phyloP scores from a whole-genome alignment of 2,888 invertebrate species.

The Aspidapion aeneum region DNA sequence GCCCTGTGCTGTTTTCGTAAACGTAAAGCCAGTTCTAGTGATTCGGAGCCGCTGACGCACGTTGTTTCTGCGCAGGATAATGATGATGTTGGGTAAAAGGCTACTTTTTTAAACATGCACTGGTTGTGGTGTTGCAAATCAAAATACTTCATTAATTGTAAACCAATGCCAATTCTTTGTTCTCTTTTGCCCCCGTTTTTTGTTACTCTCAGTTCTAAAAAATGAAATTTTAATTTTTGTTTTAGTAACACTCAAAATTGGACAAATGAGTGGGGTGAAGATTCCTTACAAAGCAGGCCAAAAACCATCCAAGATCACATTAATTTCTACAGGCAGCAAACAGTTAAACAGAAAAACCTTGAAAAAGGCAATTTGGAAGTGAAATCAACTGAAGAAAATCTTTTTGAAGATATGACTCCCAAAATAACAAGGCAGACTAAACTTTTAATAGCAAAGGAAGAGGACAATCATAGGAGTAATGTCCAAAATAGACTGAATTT shows the following conservation, averaged over 20 bases:
- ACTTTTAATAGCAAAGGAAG: constrained; percentile 49
- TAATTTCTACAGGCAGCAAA: constrained; percentile 51
- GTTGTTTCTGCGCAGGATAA: constrained; percentile 44
- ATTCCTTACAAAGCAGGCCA: constrained; percentile 44
- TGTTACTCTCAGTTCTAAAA: too few relatives aligned
- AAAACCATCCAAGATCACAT: constrained; percentile 60
- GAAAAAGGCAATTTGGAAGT: constrained; percentile 42
- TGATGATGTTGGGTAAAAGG: background rate
- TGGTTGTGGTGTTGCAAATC: too few relatives aligned
- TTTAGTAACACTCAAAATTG: constrained; percentile 48
- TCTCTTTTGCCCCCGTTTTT: too few relatives aligned
- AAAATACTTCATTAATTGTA: too few relatives aligned
- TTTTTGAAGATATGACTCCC: constrained; percentile 62
- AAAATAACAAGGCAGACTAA: constrained; percentile 58
- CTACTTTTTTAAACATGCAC: background rate
- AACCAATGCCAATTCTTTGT: too few relatives aligned
- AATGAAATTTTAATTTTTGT: background rate
- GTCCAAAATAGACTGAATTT: constrained; percentile 34
- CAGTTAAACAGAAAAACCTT: constrained; percentile 33
- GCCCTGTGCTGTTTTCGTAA: constrained; percentile 61
- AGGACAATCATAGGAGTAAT: constrained; percentile 29
- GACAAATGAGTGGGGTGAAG: constrained; percentile 61
- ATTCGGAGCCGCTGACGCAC: constrained; percentile 54
- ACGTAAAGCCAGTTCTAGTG: constrained; percentile 51
- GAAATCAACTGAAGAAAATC: constrained; percentile 50